phyloP scores from a whole-genome alignment of 37 sponge, comb jelly and placozoan species.

The Halisarca cf. caerulea region DNA sequence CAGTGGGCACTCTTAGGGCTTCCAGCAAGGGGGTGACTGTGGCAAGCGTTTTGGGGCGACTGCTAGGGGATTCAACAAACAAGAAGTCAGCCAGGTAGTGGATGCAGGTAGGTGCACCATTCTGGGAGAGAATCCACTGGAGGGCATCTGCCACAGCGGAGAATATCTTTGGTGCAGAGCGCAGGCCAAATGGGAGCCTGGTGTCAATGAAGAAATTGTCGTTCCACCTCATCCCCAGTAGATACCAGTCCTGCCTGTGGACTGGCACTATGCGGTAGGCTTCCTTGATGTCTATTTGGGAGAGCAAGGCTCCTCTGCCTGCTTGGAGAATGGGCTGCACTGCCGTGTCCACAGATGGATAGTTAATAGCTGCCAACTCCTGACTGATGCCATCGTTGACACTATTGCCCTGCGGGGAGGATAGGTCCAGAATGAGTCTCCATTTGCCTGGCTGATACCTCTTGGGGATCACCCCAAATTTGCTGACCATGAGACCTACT shows the following conservation, averaged over 20 bases:
- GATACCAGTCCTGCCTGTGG: slow-evolving; percentile 34
- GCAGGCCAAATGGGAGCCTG: slow-evolving; percentile 39
- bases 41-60: neutral
- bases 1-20: slow-evolving; percentile 39
- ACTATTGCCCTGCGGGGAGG: neutral
- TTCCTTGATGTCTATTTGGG: slow-evolving; percentile 28
- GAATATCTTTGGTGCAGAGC: slow-evolving; percentile 41
- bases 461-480: slow-evolving; percentile 12
- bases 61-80: neutral
- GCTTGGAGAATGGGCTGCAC: neutral
- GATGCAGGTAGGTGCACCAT: neutral
- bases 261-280: slow-evolving; percentile 37
- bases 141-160: slow-evolving; percentile 21
- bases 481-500: too few species aligned
- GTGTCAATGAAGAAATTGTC: slow-evolving; percentile 27
- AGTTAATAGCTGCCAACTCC: too few species aligned
- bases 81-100: slow-evolving; percentile 47
- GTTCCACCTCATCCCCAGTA: slow-evolving; percentile 37
- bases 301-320: slow-evolving; percentile 27
- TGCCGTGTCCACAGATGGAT: neutral
- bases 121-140: slow-evolving; percentile 10
- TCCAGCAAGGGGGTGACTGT: too few species aligned
- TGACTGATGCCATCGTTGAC: slow-evolving; percentile 7
- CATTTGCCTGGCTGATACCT: slow-evolving; percentile 1
- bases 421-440: slow-evolving; percentile 9